phyloP scores from a whole-genome alignment of 2,888 invertebrate genomes.

The Zeuzera pyrina region DNA sequence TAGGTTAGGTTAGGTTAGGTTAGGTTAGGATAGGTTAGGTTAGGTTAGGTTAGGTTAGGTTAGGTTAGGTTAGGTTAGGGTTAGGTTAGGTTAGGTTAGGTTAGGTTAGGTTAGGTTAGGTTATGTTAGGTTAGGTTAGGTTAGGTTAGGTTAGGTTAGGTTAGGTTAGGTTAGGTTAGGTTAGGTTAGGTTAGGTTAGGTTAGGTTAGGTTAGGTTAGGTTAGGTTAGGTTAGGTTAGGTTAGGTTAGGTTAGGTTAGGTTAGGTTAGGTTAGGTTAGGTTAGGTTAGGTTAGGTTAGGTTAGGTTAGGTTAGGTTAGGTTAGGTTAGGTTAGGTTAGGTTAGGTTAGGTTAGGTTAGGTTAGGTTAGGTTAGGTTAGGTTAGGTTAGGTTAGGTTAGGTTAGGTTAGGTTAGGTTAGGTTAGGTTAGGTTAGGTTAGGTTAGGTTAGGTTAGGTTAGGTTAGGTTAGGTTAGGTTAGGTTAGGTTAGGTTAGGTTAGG shows the following conservation, averaged over 20 bases:
- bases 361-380: constrained; percentile 19
- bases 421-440: constrained; percentile 9
- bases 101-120: constrained; percentile 12
- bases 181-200: constrained; percentile 3
- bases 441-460: constrained; percentile 16
- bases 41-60: constrained; percentile 5
- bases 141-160: constrained; percentile 6
- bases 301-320: constrained; percentile 9
- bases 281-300: constrained; percentile 11
- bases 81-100: constrained; percentile 5
- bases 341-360: constrained; percentile 12
- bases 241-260: constrained; percentile 15
- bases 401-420: constrained; percentile 18
- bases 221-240: constrained; percentile 12
- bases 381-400: constrained; percentile 19
- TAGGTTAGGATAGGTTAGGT: constrained; percentile 9
- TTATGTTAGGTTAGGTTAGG: constrained; percentile 7
- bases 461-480: constrained; percentile 13
- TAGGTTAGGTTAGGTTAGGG: constrained; percentile 9
- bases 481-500: constrained; percentile 11
- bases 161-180: constrained; percentile 3
- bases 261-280: constrained; percentile 14
- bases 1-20: constrained; percentile 9
- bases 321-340: constrained; percentile 8
- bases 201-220: constrained; percentile 4